Evolutionary conservation across 2,888 invertebrate genomes (phyloP), one percentile per base, ranked within the genome.

Genomic region (Tenthredo distinguenda): DNA sequence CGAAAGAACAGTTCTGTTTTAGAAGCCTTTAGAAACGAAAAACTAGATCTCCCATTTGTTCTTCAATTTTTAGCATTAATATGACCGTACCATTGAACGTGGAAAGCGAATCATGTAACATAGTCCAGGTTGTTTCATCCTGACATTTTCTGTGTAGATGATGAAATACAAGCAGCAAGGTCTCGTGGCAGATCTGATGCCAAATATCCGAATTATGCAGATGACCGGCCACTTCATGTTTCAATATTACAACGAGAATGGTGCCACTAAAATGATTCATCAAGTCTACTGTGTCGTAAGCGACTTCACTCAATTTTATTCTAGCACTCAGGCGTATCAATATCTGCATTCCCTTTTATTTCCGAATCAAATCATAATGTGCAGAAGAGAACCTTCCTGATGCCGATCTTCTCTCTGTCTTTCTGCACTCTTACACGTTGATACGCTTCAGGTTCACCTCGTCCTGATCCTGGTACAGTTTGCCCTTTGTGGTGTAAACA

Each of bases 101-200:
- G 18, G 10, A 62, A 68, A 6, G 1, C 18, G 1, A 18, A 68
- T 18, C 31, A 34, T 6, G 34, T 34, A 18, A 18, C 68, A 12
- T 65, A 31, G 65, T 31, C 12, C n/a, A 18, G 34, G 43, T 26
- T 21, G 43, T 74, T 21, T 21, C 12, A 7, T 6, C 31, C 68
- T 6, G 43, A 50, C 26, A 15, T 81, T 84, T 21, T 34, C 76
- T 74, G 26, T 81, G 65, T 89, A 94, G 94, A 95, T 95, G 95
- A 95, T 95, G 94, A 94, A 94, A 92, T 94, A 94, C 89, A 95
- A 95, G 91, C 94, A 95, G 87, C 93, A 94, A 88, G 97, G 97
- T 93, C 96, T 98, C 82, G 97, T 97, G 94, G 96, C 97, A 92
- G 98, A 98, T 93, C 94, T 98, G 90, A 96, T 97, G 96, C 97